Percentiles rank a stretch among this genome's conserved stretches.
These are phyloP conservation scores for Lypha dubia DNA, from an alignment of 2,888 invertebrate genomes.

Conservation along the genomic window DNA sequence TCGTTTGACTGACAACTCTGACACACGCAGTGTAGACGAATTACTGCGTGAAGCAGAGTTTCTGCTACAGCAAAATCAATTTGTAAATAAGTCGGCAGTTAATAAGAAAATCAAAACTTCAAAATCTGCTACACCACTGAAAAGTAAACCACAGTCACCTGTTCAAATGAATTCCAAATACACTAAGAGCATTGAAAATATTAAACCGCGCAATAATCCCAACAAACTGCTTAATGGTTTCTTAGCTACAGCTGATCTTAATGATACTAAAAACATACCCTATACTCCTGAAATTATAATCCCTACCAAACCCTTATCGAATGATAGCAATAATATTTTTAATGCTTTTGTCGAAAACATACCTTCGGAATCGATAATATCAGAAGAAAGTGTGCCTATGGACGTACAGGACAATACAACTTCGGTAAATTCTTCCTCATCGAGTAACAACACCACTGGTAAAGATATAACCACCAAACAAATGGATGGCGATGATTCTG, in stretches of 20 bases:
- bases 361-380: slow-evolving; percentile 81
- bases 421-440: slow-evolving; percentile 55
- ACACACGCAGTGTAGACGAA: slow-evolving; percentile 85
- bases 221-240: slow-evolving; percentile 56
- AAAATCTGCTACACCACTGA: neutral
- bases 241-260: neutral
- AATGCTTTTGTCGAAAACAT: slow-evolving; percentile 80
- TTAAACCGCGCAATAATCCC: slow-evolving; percentile 39
- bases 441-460: slow-evolving; percentile 72
- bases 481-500: slow-evolving; percentile 79
- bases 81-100: slow-evolving; percentile 68
- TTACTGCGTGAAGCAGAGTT: slow-evolving; percentile 86
- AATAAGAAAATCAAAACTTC: slow-evolving; percentile 45
- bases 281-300: slow-evolving; percentile 66
- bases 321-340: slow-evolving; percentile 52
- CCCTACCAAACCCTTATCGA: slow-evolving; percentile 54
- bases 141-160: slow-evolving; percentile 46
- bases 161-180: slow-evolving; percentile 78
- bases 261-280: neutral
- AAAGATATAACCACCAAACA: slow-evolving; percentile 70
- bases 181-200: slow-evolving; percentile 68
- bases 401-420: slow-evolving; percentile 77
- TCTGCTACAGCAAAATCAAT: slow-evolving; percentile 81
- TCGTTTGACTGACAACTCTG: slow-evolving; percentile 84
- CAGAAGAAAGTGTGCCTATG: slow-evolving; percentile 81